phyloP scores from a whole-genome alignment of 2,113 vertebrate genomes.

The Chunga burmeisteri region DNA sequence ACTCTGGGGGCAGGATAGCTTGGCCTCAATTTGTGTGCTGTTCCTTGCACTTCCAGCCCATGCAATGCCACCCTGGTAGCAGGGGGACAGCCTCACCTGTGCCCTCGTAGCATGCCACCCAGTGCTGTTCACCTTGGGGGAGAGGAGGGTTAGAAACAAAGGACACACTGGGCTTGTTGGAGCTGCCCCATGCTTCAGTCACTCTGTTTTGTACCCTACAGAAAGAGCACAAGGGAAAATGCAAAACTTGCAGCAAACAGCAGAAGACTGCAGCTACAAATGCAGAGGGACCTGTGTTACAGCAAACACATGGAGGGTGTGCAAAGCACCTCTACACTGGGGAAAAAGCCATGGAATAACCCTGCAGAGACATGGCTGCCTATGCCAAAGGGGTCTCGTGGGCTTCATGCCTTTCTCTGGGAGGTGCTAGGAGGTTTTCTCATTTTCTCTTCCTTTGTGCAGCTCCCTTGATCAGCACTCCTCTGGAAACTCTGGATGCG shows the following conservation, averaged over 20 bases:
- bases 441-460: not conserved
- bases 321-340: not conserved
- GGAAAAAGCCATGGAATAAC: not conserved
- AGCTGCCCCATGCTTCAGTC: not conserved
- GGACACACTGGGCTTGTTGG: not conserved
- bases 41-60: not conserved
- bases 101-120: not conserved
- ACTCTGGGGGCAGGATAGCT: not conserved
- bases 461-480: constrained; percentile 90
- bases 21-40: not conserved
- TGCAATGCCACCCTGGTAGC: not conserved
- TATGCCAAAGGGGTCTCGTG: not conserved
- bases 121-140: fast-evolving
- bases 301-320: fast-evolving
- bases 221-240: not conserved
- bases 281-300: not conserved
- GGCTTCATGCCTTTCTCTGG: fast-evolving
- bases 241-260: not conserved
- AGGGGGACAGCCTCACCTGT: not conserved
- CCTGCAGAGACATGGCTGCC: fast-evolving
- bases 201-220: not conserved
- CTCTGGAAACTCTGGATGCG: constrained; percentile 90
- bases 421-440: not conserved
- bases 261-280: not conserved
- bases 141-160: not conserved